Evolutionary conservation across 2,797 vertebrate species (phyloP), one percentile per base, ranked within the genome.

Genomic region (Momotus momota): DNA sequence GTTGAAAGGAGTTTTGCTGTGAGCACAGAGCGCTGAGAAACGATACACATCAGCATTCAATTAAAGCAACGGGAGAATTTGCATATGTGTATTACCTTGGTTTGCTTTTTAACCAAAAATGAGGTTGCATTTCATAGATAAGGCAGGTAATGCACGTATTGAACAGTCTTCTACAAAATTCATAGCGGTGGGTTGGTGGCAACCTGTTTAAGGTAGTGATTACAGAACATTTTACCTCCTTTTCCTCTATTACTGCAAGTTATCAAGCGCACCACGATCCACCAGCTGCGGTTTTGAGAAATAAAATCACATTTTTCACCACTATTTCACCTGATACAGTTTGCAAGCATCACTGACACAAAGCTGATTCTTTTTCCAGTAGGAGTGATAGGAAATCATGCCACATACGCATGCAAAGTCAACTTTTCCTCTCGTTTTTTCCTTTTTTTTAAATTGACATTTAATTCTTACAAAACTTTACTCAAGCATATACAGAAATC

Each of bases 1-100:
- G 13, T 46, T 92, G 72, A 96, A 93, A 90, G 43, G 62, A 64
- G 61, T 90, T 90, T 87, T 81, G 66, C 83, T 92, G 43, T 54
- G 60, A 79, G 45, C 45, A 40, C 18, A 31, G 57, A 80, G 11
- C 6, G 12, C 75, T 41, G 26, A 95, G 41, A 83, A n/a, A 60
- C 61, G 27, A 25, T 14, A 14, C 22, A 22, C 4, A 4, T 10
- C 72, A 72, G 8, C 1, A 3, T 92, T 82, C 69, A 82, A 33
- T 83, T 94, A 73, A 86, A 94, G 57, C 2, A 20, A 83, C 35
- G 4, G 6, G 43, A 75, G 49, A 43, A 52, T 78, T 85, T 72
- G 33, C 66, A 20, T 64, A 54, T 5, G 2, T 38, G 5, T 22
- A 13, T 33, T 11, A 18, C 40, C 84, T 55, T 45, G 35, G 31